Percentiles rank a stretch among this genome's conserved stretches.
These are phyloP conservation scores for Rhizoglyphus robini DNA, from an alignment of 1,140 invertebrate genomes.

Conservation along the genomic window DNA sequence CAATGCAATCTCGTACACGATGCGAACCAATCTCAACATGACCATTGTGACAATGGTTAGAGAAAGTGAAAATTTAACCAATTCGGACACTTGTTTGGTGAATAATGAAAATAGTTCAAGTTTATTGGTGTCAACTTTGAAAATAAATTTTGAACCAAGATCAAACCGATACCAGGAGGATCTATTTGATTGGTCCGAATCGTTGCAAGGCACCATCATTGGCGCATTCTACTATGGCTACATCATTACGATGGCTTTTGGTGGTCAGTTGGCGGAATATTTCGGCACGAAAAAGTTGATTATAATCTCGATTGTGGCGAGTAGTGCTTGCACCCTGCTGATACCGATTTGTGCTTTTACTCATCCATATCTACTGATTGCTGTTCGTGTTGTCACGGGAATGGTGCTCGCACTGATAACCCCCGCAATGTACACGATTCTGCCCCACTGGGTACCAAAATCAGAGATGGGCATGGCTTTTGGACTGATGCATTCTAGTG, in stretches of 20 bases:
- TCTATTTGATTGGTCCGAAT: slow-evolving; percentile 33
- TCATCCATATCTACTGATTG: slow-evolving; percentile 32
- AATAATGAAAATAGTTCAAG: slow-evolving; percentile 9
- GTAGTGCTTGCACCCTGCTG: slow-evolving; percentile 63
- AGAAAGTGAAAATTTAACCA: no score
- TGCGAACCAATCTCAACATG: slow-evolving; percentile 89
- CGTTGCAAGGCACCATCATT: no score
- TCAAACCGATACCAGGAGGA: no score
- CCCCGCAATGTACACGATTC: slow-evolving; percentile 33
- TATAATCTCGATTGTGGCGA: slow-evolving; percentile 59
- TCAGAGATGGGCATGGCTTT: slow-evolving; percentile 26
- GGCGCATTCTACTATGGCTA: slow-evolving; percentile 78
- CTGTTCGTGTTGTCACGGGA: slow-evolving; percentile 32
- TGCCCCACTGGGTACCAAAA: slow-evolving; percentile 28
- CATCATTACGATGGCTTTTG: slow-evolving; percentile 61
- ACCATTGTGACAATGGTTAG: slow-evolving; percentile 92
- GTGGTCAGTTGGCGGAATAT: slow-evolving; percentile 55
- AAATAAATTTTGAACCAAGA: neutral
- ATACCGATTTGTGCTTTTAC: slow-evolving; percentile 54
- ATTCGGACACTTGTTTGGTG: slow-evolving; percentile 35
- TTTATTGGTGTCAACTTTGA: neutral
- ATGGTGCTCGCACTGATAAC: slow-evolving; percentile 34
- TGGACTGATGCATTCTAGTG: slow-evolving; percentile 23
- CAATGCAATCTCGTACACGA: slow-evolving; percentile 82
- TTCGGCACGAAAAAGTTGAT: slow-evolving; percentile 52